A percentile compares a stretch with the other conserved stretches of the same genome.
Conservation (phyloP, 2,888 invertebrate genomes). For the Andrena camellia region DNA sequence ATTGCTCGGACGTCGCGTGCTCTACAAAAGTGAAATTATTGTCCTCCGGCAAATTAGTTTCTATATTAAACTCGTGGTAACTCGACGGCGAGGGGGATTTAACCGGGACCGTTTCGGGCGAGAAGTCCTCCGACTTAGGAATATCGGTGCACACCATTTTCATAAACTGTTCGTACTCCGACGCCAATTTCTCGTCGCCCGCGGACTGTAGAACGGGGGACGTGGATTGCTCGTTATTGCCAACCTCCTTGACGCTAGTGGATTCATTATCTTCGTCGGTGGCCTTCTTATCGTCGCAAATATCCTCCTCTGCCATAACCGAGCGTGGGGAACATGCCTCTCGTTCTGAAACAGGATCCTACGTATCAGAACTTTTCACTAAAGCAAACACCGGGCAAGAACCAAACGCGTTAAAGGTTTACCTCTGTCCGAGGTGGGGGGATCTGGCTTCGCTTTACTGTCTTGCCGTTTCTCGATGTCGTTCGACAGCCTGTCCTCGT, state of each 20-base stretch:
- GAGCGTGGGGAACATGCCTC: conserved; percentile 42
- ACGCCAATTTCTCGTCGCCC: conserved; percentile 83
- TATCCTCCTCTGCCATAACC: conserved; percentile 33
- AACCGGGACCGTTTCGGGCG: conserved; percentile 41
- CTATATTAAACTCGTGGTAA: conserved; percentile 75
- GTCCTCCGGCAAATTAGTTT: conserved; percentile 64
- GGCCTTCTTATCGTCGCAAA: conserved; percentile 35
- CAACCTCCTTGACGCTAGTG: conserved; percentile 29
- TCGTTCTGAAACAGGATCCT: conserved; percentile 48
- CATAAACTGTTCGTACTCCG: conserved; percentile 88
- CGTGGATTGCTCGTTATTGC: conserved; percentile 38
- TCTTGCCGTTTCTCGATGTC: conserved; percentile 28
- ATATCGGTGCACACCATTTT: conserved; percentile 86
- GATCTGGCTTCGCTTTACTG: conserved; percentile 9
- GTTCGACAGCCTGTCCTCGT: conserved; percentile 68
- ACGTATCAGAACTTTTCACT: background rate
- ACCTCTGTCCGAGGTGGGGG: conserved; percentile 2
- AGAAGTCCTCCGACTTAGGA: conserved; percentile 53
- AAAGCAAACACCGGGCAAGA: background rate
- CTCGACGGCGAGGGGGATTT: conserved; percentile 63
- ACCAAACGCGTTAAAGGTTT: background rate
- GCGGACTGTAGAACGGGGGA: conserved; percentile 54
- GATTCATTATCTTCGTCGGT: conserved; percentile 32
- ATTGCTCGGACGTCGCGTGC: conserved; percentile 5
- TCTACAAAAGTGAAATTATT: conserved; percentile 48